A percentile compares a stretch with the other conserved stretches of the same genome.
Conservation (phyloP, 2,888 invertebrate species). For the Strigamia maritima region DNA sequence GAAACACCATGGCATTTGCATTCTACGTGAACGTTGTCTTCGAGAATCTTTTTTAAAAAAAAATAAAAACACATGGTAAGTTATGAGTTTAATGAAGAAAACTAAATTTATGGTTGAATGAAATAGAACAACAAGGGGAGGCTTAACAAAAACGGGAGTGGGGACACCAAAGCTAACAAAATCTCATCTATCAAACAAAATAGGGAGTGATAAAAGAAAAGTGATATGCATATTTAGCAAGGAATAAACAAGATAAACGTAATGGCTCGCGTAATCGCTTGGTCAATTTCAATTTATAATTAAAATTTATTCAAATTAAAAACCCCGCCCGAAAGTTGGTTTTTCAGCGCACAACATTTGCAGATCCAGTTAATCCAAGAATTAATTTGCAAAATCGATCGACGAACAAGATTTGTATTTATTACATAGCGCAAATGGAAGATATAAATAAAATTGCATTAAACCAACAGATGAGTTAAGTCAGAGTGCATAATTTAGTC, state of each 20-base stretch:
- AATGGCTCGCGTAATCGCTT: conserved; percentile 19
- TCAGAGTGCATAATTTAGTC: not conserved
- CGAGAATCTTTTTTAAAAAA: conserved; percentile 50
- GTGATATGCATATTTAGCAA: conserved; percentile 11
- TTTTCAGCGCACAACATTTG: not conserved
- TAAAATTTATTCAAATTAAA: conserved; percentile 20
- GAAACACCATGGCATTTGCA: conserved; percentile 55
- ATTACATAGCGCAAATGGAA: not conserved
- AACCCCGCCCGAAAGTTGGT: conserved; percentile 12
- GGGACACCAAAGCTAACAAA: not conserved
- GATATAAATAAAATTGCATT: not conserved
- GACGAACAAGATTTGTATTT: not conserved
- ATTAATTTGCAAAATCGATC: not conserved
- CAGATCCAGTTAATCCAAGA: not conserved
- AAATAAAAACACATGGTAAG: conserved; percentile 24
- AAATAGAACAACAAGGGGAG: not conserved
- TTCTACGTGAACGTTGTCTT: conserved; percentile 52
- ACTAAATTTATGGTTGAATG: conserved; percentile 7
- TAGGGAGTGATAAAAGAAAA: conserved; percentile 1
- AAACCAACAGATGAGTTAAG: no score
- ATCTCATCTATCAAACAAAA: conserved; percentile 9
- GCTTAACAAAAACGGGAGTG: not conserved
- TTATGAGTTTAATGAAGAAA: conserved; percentile 16
- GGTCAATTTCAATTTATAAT: conserved; percentile 12
- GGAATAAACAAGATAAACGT: conserved; percentile 3